These are phyloP conservation scores for Chaetogeoica ovagalla DNA, from an alignment of 2,888 invertebrate genomes.

Conservation along the genomic window DNA sequence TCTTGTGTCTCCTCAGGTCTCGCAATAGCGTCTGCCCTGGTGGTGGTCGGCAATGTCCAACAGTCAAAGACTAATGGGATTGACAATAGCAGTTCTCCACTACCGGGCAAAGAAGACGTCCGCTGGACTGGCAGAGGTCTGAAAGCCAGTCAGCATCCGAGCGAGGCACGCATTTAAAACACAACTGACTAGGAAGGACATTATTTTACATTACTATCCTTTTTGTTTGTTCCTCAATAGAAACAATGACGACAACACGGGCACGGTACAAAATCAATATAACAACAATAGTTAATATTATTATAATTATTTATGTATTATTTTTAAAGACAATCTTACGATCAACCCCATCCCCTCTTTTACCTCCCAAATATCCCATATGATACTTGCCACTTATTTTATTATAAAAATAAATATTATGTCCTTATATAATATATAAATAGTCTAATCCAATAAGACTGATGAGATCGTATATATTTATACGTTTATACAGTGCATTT, in stretches of 20 bases:
- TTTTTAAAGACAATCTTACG: no score
- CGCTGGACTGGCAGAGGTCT: conserved; percentile 48
- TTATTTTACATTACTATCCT: no score
- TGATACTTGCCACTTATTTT: neutral
- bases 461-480: conserved; percentile 45
- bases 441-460: conserved; percentile 49
- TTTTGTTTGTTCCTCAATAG: no score
- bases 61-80: conserved; percentile 40
- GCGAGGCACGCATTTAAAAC: conserved; percentile 43
- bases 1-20: conserved; percentile 64
- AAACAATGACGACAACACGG: no score
- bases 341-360: no score
- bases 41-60: conserved; percentile 74
- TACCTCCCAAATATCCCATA: neutral
- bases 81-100: conserved; percentile 38
- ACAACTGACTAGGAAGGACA: no score
- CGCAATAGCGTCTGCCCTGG: conserved; percentile 86
- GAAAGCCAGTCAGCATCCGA: conserved; percentile 48
- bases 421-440: neutral
- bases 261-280: no score
- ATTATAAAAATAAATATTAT: neutral
- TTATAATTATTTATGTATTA: no score
- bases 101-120: conserved; percentile 41
- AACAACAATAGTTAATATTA: no score
- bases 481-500: conserved; percentile 42